Conservation (phyloP, 2,888 invertebrate species). For the Cataglyphis altisquamis region DNA sequence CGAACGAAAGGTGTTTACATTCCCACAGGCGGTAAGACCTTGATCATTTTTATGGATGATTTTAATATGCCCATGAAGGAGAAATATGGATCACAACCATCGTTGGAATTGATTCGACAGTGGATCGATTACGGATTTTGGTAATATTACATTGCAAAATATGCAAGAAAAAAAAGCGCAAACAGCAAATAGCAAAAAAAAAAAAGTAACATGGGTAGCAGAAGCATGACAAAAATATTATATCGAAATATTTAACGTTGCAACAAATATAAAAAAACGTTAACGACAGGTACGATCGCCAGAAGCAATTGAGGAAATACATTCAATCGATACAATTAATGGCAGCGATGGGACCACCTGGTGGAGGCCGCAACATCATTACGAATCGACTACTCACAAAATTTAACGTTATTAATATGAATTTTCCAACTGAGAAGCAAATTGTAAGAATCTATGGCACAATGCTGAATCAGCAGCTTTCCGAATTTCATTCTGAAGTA, state of each 20-base stretch:
- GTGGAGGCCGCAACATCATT: slow-evolving; percentile 94
- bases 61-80: slow-evolving; percentile 97
- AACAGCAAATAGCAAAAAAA: background rate
- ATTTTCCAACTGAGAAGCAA: slow-evolving; percentile 93
- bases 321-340: slow-evolving; percentile 93
- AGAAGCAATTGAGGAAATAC: slow-evolving; percentile 92
- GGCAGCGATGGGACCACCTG: slow-evolving; percentile 95
- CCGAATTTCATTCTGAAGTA: slow-evolving; percentile 93
- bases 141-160: slow-evolving; percentile 81
- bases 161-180: background rate
- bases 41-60: slow-evolving; percentile 96
- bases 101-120: slow-evolving; percentile 93
- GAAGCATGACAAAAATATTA: background rate
- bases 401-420: slow-evolving; percentile 92
- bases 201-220: background rate
- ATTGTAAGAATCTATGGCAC: slow-evolving; percentile 94
- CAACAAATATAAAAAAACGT: slow-evolving; percentile 1
- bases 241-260: background rate
- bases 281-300: slow-evolving; percentile 89
- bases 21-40: slow-evolving; percentile 93
- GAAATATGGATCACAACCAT: slow-evolving; percentile 95
- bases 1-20: slow-evolving; percentile 94
- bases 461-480: slow-evolving; percentile 93
- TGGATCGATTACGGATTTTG: slow-evolving; percentile 97
- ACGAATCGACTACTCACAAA: slow-evolving; percentile 92